These are phyloP conservation scores for Ostrea denselamellosa DNA, from an alignment of 1,140 invertebrate species.

Conservation along the genomic window DNA sequence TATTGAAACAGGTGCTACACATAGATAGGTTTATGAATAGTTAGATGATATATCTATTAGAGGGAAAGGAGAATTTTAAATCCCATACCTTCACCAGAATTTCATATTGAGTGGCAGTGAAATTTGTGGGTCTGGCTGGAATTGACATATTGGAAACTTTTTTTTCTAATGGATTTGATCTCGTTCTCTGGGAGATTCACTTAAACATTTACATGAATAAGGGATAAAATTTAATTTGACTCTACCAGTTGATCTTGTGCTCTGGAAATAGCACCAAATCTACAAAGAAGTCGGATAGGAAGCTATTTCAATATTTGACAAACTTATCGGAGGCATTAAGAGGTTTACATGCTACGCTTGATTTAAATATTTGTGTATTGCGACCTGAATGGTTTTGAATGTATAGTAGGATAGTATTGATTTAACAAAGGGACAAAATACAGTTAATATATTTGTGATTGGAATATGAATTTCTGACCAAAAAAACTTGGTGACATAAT, in stretches of 20 bases:
- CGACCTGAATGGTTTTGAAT: slow-evolving; percentile 25
- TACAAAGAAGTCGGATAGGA: slow-evolving; percentile 3
- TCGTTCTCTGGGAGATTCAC: neutral
- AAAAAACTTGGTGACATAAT: slow-evolving; percentile 13
- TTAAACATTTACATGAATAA: slow-evolving; percentile 15
- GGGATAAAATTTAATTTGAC: neutral
- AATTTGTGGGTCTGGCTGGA: neutral
- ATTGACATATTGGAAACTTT: neutral
- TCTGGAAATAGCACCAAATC: neutral
- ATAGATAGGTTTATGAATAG: neutral
- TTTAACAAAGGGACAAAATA: slow-evolving; percentile 36
- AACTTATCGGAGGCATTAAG: slow-evolving; percentile 39
- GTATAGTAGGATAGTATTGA: slow-evolving; percentile 24
- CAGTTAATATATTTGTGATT: slow-evolving; percentile 1
- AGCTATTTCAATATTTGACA: slow-evolving; percentile 33
- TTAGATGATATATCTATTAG: neutral
- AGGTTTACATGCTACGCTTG: slow-evolving; percentile 17
- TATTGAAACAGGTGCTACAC: slow-evolving; percentile 15
- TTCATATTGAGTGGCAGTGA: neutral
- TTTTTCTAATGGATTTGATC: neutral
- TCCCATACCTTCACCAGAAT: neutral
- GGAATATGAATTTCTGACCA: slow-evolving; percentile 11
- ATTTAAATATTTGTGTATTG: slow-evolving; percentile 39
- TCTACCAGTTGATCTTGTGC: neutral
- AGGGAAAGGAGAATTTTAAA: slow-evolving; percentile 19